phyloP scores from a whole-genome alignment of 2,888 invertebrate genomes.

The Caenorhabditis angaria region DNA sequence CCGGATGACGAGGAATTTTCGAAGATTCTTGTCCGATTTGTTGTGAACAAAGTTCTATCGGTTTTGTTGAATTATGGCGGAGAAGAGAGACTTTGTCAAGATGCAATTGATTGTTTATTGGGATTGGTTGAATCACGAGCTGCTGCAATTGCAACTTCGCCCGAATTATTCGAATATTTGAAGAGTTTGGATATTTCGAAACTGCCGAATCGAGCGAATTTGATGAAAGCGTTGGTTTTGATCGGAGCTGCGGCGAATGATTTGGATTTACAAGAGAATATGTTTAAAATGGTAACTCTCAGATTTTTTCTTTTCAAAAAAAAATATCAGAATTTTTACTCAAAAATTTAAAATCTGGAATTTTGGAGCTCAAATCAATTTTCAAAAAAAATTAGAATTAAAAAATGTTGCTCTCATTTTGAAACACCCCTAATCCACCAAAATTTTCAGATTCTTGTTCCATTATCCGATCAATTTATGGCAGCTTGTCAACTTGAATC shows the following conservation, averaged over 20 bases:
- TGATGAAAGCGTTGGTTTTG: conserved; percentile 81
- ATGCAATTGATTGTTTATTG: conserved; percentile 75
- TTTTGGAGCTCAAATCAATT: no score
- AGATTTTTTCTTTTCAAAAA: no score
- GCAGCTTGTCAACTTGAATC: conserved; percentile 21
- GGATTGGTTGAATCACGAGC: conserved; percentile 75
- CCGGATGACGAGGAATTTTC: conserved; percentile 38
- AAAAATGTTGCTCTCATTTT: no score
- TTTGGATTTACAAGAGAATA: conserved; percentile 51
- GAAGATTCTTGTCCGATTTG: conserved; percentile 73
- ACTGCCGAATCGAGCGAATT: conserved; percentile 75
- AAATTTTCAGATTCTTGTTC: conserved; percentile 59
- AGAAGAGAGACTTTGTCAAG: conserved; percentile 55
- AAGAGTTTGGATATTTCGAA: conserved; percentile 34
- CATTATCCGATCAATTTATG: conserved; percentile 50
- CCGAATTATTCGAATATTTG: conserved; percentile 48
- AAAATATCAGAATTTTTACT: no score
- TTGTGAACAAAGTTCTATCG: conserved; percentile 79
- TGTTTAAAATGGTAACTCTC: conserved; percentile 54
- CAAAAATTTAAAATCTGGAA: no score
- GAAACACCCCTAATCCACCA: no score
- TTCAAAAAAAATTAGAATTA: no score
- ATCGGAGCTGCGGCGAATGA: conserved; percentile 62
- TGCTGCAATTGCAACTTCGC: conserved; percentile 37
- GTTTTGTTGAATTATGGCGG: conserved; percentile 74